phyloP scores from a whole-genome alignment of 2,113 vertebrate species.

The Tyrannus savana region DNA sequence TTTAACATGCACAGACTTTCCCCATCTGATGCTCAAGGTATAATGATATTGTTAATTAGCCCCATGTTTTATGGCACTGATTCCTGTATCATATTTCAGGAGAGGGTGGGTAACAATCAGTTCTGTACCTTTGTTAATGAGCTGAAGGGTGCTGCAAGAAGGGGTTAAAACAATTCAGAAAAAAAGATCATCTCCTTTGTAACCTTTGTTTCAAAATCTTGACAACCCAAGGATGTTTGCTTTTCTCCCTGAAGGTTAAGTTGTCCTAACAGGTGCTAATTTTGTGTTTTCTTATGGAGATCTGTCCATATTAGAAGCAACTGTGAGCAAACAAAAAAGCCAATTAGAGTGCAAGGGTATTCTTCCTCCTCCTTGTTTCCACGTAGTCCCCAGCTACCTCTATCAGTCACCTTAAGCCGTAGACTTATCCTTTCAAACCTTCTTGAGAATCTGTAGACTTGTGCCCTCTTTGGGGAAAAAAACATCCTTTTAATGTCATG shows the following conservation, averaged over 20 bases:
- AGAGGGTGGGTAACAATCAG: not conserved
- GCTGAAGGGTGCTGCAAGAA: conserved; percentile 6
- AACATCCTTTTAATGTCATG: conserved; percentile 50
- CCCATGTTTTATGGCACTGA: not conserved
- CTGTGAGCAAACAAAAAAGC: conserved; percentile 71
- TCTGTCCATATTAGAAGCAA: conserved; percentile 71
- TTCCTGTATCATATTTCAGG: not conserved
- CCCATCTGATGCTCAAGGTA: not conserved
- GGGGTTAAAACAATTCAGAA: conserved; percentile 50
- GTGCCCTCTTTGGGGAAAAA: conserved; percentile 33
- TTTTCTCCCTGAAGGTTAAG: conserved; percentile 77
- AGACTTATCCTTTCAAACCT: conserved; percentile 60
- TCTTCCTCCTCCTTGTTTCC: conserved; percentile 31
- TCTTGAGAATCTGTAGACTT: conserved; percentile 39
- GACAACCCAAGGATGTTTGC: conserved; percentile 66
- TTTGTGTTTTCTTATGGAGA: conserved; percentile 75
- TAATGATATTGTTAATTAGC: not conserved
- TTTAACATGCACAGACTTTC: not conserved
- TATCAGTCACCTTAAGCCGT: conserved; percentile 66
- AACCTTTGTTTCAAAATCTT: conserved; percentile 57
- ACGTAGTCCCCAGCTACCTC: conserved; percentile 42
- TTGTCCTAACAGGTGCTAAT: conserved; percentile 78
- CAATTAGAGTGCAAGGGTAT: conserved; percentile 66
- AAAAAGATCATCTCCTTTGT: conserved; percentile 7
- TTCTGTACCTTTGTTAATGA: not conserved